Evolutionary conservation across 2,113 vertebrate genomes (phyloP).

Genomic region (Merops nubicus): DNA sequence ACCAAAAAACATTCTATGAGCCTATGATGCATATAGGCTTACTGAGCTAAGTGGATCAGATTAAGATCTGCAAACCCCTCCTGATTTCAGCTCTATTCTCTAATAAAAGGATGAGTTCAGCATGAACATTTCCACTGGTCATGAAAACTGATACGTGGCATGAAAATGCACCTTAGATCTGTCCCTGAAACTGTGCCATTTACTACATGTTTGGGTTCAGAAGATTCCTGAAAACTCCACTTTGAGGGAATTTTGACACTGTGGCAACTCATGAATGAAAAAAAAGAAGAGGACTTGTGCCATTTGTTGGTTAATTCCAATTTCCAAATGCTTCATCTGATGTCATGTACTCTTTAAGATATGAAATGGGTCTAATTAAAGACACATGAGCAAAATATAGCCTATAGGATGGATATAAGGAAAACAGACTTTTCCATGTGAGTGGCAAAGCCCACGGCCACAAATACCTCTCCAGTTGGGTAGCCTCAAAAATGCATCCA

Average conservation of each 20-base stretch:
- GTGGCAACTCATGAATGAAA: not conserved
- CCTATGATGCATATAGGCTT: not conserved
- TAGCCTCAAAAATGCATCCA: constrained; percentile 50
- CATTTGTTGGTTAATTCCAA: not conserved
- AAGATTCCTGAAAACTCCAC: not conserved
- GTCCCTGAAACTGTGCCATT: not conserved
- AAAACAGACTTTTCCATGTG: not conserved
- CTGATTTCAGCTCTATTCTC: not conserved
- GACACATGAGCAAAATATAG: not conserved
- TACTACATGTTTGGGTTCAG: not conserved
- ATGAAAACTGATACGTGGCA: not conserved
- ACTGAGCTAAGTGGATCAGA: not conserved
- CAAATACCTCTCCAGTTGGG: not conserved
- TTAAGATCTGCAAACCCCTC: not conserved
- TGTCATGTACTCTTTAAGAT: not conserved
- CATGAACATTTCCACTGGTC: not conserved
- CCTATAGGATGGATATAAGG: not conserved
- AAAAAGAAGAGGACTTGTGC: not conserved
- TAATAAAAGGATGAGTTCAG: not conserved
- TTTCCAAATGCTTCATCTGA: not conserved
- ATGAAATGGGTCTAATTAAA: not conserved
- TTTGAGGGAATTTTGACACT: not conserved
- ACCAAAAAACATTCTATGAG: not conserved
- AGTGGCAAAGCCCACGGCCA: constrained; percentile 7
- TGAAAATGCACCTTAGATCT: not conserved